Conservation (phyloP, 2,113 vertebrate genomes). For the Oncorhynchus tshawytscha region DNA sequence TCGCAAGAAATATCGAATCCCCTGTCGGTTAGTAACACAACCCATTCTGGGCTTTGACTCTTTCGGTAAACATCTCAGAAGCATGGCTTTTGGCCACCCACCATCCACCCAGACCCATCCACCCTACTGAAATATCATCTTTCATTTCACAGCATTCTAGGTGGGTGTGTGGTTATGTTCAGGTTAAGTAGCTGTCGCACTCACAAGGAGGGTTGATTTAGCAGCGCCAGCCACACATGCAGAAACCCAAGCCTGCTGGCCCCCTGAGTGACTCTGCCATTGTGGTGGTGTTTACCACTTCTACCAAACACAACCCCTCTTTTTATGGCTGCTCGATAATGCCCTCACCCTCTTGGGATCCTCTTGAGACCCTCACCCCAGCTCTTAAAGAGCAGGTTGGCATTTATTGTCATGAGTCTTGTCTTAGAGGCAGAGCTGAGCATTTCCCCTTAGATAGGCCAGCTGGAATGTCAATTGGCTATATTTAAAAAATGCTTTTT, state of each 20-base stretch:
- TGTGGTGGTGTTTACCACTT: background rate
- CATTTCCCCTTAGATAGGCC: too few relatives aligned
- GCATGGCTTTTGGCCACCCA: background rate
- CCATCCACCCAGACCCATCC: background rate
- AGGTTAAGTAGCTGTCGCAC: background rate
- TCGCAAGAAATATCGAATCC: background rate
- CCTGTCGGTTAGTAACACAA: background rate
- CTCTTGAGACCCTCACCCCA: background rate
- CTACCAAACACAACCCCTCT: background rate
- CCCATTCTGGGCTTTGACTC: background rate
- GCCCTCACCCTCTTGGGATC: background rate
- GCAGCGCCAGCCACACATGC: background rate
- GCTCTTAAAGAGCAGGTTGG: background rate
- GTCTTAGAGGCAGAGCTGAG: too few relatives aligned
- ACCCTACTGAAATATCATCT: background rate
- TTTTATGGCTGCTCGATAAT: conserved; percentile 21
- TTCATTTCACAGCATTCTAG: background rate
- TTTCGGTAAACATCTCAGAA: background rate
- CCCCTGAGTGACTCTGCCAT: background rate
- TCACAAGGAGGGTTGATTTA: background rate
- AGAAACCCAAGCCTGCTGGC: conserved; percentile 39
- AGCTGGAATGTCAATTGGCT: too few relatives aligned
- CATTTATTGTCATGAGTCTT: too few relatives aligned
- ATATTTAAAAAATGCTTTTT: too few relatives aligned
- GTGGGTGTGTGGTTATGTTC: background rate